A percentile compares a stretch with the other conserved stretches of the same genome.
These are phyloP conservation scores for Philhelius pedissequus DNA, from an alignment of 2,888 invertebrate species.

Conservation along the genomic window DNA sequence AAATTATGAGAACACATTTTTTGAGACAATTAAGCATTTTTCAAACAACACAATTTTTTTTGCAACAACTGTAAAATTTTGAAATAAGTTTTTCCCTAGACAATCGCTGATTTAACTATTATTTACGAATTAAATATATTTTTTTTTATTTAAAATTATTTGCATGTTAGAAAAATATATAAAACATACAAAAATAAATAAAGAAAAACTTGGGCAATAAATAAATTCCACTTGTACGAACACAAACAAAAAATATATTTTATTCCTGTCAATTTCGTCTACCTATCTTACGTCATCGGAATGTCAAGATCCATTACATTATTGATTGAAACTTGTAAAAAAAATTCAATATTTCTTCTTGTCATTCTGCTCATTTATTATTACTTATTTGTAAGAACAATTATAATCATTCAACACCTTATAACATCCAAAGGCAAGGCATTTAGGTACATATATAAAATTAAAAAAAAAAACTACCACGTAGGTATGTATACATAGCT, in stretches of 20 bases:
- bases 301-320: constrained; percentile 17
- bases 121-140: no score
- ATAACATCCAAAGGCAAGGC: constrained; percentile 24
- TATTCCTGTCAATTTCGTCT: constrained; percentile 12
- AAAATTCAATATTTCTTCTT: not conserved
- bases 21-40: no score
- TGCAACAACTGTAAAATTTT: no score
- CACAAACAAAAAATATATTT: not conserved
- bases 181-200: no score
- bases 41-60: no score
- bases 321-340: not conserved
- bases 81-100: no score
- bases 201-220: no score
- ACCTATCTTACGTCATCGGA: constrained; percentile 19
- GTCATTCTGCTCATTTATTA: constrained; percentile 39
- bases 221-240: not conserved
- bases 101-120: no score
- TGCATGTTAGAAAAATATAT: no score
- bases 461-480: not conserved
- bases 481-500: no score
- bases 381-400: constrained; percentile 34
- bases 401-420: constrained; percentile 46
- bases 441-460: not conserved
- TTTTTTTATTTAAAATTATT: no score
- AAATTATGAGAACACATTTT: no score